Conservation (phyloP, 2,888 invertebrate species). For the Cephus pulcher region DNA sequence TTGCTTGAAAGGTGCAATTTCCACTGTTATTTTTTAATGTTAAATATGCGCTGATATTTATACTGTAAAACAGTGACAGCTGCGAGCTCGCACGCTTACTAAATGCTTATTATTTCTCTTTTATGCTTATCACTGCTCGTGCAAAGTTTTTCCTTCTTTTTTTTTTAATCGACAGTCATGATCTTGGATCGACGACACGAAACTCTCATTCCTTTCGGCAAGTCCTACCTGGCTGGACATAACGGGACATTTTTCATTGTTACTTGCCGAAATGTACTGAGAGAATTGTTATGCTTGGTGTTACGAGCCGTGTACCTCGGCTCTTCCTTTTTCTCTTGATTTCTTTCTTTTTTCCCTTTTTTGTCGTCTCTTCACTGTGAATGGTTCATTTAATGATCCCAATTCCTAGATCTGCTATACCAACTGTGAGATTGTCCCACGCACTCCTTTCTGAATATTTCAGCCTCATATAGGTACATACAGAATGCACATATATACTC, state of each 20-base stretch:
- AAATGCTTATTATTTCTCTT: not conserved
- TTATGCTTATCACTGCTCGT: not conserved
- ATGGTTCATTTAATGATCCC: constrained; percentile 7
- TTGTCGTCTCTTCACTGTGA: not conserved
- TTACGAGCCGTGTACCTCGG: not conserved
- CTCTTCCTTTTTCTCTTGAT: not conserved
- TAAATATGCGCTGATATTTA: not conserved
- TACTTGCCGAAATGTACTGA: not conserved
- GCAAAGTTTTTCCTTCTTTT: not conserved
- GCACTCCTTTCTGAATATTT: constrained; percentile 39
- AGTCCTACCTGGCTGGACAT: constrained; percentile 1
- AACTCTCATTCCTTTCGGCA: not conserved
- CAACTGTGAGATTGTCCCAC: constrained; percentile 41
- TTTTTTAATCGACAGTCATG: not conserved
- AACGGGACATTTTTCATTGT: constrained; percentile 26
- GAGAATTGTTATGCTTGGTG: not conserved
- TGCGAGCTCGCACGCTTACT: not conserved
- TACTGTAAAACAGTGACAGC: not conserved
- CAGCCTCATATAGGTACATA: not conserved
- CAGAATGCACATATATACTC: not conserved
- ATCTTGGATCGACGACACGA: constrained; percentile 3
- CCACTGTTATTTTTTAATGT: not conserved
- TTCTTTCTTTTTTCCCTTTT: not conserved
- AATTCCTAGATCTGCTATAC: constrained; percentile 38
- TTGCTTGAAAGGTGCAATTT: not conserved